phyloP scores from a whole-genome alignment of 2,797 vertebrate species.

The Fratercula arctica region DNA sequence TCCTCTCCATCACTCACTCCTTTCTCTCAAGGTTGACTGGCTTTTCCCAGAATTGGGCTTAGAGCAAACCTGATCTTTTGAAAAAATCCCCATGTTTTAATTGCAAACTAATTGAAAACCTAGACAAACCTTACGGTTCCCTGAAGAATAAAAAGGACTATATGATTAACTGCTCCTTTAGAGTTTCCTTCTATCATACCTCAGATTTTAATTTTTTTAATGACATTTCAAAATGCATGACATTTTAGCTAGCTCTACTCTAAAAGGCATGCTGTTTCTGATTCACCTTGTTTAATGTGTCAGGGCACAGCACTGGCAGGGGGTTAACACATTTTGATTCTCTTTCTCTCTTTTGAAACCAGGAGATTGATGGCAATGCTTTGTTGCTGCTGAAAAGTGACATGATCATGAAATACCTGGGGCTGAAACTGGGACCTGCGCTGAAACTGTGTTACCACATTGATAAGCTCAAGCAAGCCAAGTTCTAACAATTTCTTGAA shows the following conservation, averaged over 20 bases:
- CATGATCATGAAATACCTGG: slow-evolving; percentile 98
- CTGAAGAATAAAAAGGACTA: background rate
- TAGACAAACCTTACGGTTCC: background rate
- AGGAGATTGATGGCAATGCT: slow-evolving; percentile 97
- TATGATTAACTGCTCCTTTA: background rate
- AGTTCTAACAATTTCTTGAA: slow-evolving; percentile 78
- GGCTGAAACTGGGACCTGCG: slow-evolving; percentile 93
- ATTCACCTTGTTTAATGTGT: background rate
- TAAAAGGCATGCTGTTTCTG: background rate
- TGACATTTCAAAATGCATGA: background rate
- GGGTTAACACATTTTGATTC: background rate
- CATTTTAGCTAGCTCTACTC: background rate
- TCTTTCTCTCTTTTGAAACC: slow-evolving; percentile 41
- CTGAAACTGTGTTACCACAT: slow-evolving; percentile 97
- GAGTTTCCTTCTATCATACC: background rate
- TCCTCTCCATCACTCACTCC: background rate
- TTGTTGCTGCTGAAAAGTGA: slow-evolving; percentile 93
- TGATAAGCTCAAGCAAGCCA: slow-evolving; percentile 92
- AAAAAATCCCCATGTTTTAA: background rate
- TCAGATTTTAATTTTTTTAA: background rate
- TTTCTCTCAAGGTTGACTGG: background rate
- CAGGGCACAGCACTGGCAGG: background rate
- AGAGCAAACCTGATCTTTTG: background rate
- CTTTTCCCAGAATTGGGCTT: background rate
- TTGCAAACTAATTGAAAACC: background rate